Percentiles rank a stretch among this genome's conserved stretches.
Evolutionary conservation across 1,140 invertebrate genomes (phyloP).

Genomic region (Alviniconcha marisindica): DNA sequence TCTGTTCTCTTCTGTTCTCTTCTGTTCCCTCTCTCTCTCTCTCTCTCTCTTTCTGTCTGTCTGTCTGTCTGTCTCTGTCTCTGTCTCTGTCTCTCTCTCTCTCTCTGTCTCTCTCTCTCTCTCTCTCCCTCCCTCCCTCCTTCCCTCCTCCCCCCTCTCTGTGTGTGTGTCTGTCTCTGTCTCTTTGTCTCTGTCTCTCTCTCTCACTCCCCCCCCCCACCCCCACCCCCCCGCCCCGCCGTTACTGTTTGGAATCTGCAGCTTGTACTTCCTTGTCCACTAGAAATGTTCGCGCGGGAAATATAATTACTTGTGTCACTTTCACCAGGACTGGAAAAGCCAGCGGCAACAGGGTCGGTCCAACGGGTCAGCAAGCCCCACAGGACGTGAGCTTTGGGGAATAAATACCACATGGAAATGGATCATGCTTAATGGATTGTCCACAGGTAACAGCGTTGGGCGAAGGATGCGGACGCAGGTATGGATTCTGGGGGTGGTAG

Average conservation of each 20-base stretch:
- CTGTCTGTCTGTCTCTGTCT: background rate
- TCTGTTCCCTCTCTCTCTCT: background rate
- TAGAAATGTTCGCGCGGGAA: too few relatives aligned
- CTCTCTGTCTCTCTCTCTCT: background rate
- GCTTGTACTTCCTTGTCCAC: background rate
- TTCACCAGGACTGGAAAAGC: background rate
- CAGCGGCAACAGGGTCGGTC: too few relatives aligned
- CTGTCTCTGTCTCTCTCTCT: background rate
- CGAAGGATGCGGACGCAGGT: too few relatives aligned
- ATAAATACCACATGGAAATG: too few relatives aligned
- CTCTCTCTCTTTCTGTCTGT: background rate
- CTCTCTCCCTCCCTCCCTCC: background rate
- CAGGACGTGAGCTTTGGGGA: too few relatives aligned
- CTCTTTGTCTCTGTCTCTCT: constrained; percentile 2
- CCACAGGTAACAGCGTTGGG: too few relatives aligned
- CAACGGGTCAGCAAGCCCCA: too few relatives aligned
- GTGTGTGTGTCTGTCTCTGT: background rate
- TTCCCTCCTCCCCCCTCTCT: background rate
- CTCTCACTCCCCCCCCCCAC: background rate
- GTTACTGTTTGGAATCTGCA: background rate
- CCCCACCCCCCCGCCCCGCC: background rate
- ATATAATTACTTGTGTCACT: background rate
- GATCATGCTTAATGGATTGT: too few relatives aligned
- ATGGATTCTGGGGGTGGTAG: too few relatives aligned
- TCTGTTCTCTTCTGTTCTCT: background rate